Evolutionary conservation across 64 coral and sea anemone species (phyloP), one percentile per base, ranked within the genome.

Genomic region (Actinia equina): DNA sequence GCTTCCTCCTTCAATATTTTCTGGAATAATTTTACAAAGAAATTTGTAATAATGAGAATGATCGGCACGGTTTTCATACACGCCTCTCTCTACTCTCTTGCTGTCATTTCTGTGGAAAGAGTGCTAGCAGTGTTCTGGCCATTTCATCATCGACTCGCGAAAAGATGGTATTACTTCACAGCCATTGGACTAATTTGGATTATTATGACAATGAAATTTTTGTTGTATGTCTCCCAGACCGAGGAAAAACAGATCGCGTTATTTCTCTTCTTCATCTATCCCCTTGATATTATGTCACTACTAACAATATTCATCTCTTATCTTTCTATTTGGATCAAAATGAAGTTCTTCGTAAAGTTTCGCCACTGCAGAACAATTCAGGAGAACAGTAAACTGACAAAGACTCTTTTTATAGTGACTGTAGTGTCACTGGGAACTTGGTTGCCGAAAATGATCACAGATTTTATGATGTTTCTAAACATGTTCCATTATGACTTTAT

Each of bases 331-430:
- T n/a, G n/a, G n/a, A 49, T 83, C 27, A 83, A 83, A 44, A 56
- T n/a, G 80, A 42, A 3, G 12, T 81, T 43, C 37, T 30, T 49
- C 26, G 3, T 16, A 16, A 17, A 30, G 78, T 81, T 81, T 12
- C 15, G 17, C 78, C 3, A 81, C 41, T 3, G 44, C 41, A 18
- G 78, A 42, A 30, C 78, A n/a, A 41, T 81, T 12, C 17, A 69
- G 23, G 63, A 69, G 23, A 81, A 81, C 37, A 81, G 41, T 17
- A 81, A 81, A 81, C 78, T 81, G 15, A 81, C 78, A 2, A 49
- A 49, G 7, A 49, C 45, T 4, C 45, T 49, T 7, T 49, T 49
- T 49, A 49, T 49, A 49, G 45, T 49, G 45, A 49, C 45, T 49
- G 45, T 49, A 49, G 23, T 84, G 12, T 84, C 82, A 23, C 17